Conservation (phyloP, 2,888 invertebrate genomes). For the Vanessa cardui region DNA sequence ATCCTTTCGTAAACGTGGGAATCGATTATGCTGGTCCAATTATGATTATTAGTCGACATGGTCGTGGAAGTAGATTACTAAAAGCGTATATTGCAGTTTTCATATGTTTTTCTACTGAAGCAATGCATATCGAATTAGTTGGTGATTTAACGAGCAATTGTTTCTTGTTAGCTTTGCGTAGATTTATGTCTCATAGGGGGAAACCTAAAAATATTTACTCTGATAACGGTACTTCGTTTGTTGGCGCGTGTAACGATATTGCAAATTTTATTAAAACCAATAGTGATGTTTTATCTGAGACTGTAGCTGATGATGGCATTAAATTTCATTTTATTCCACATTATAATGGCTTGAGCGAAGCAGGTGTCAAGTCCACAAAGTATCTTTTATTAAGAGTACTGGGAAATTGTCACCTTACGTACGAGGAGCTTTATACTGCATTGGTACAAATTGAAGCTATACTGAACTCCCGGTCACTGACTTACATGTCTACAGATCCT, state of each 20-base stretch:
- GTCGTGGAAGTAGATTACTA: too few relatives aligned
- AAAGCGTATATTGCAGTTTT: too few relatives aligned
- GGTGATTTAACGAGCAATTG: background rate
- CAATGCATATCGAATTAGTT: background rate
- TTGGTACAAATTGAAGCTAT: too few relatives aligned
- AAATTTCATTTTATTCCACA: conserved; percentile 13
- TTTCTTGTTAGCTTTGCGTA: background rate
- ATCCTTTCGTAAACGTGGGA: too few relatives aligned
- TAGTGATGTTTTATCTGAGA: conserved; percentile 11
- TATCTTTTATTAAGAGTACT: background rate
- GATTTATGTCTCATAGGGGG: conserved; percentile 7
- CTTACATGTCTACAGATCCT: background rate
- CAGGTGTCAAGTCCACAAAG: conserved; percentile 1
- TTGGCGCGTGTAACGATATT: conserved; percentile 10
- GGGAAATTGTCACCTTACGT: too few relatives aligned
- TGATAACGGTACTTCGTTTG: background rate
- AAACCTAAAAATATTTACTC: background rate
- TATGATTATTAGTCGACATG: too few relatives aligned
- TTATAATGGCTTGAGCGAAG: background rate
- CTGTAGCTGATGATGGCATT: conserved; percentile 3
- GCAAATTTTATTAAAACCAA: conserved; percentile 6
- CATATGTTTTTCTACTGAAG: background rate
- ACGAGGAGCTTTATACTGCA: too few relatives aligned
- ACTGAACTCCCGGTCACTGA: background rate
- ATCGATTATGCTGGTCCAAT: too few relatives aligned